These are phyloP conservation scores for Steinernema carpocapsae DNA, from an alignment of 2,888 invertebrate genomes.

Conservation along the genomic window DNA sequence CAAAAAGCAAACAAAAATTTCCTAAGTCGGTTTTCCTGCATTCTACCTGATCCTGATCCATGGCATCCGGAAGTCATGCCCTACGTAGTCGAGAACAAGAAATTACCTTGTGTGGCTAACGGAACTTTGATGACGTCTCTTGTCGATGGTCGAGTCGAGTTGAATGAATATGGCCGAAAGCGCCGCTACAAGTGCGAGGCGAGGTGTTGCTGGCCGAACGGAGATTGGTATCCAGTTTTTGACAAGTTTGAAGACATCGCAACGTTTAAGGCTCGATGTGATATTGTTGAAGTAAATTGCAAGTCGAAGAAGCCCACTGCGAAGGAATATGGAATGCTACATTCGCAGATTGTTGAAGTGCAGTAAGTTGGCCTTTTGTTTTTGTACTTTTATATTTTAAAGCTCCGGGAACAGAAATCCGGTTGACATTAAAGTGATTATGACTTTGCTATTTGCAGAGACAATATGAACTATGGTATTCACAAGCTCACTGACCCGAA, in stretches of 20 bases:
- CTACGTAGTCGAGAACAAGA: neutral
- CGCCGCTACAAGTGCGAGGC: neutral
- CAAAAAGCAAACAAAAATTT: neutral
- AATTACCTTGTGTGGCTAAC: neutral
- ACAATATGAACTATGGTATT: neutral
- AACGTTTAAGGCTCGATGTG: slow-evolving; percentile 12
- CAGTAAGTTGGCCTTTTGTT: neutral
- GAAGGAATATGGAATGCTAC: slow-evolving; percentile 27
- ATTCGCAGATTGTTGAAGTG: slow-evolving; percentile 29
- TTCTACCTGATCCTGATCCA: neutral
- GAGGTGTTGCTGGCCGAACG: neutral
- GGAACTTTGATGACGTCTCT: neutral
- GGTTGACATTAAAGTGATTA: neutral
- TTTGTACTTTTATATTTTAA: neutral
- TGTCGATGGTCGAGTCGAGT: neutral
- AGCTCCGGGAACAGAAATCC: neutral
- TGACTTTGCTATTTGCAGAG: neutral
- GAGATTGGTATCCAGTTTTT: neutral
- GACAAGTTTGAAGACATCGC: neutral
- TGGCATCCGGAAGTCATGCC: neutral
- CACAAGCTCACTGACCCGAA: neutral
- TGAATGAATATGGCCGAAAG: neutral
- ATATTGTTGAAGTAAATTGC: slow-evolving; percentile 37
- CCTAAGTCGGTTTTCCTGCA: neutral
- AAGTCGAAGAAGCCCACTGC: neutral